Conservation (phyloP, 2,113 vertebrate species). For the Rhynchomys soricoides region DNA sequence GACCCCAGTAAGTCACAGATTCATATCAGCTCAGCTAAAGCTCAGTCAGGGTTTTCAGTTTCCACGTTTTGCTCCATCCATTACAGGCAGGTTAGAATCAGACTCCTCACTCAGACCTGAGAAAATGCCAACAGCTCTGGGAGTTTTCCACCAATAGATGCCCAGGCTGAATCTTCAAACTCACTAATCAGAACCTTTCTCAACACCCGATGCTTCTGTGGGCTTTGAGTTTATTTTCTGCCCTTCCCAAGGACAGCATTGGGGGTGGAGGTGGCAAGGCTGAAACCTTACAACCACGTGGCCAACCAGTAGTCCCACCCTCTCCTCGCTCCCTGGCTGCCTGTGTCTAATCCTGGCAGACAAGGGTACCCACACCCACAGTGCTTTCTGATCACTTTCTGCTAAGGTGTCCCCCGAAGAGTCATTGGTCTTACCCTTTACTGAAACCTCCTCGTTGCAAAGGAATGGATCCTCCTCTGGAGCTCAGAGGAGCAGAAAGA, state of each 20-base stretch:
- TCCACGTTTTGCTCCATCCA: not conserved
- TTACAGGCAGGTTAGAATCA: constrained; percentile 52
- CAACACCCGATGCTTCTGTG: constrained; percentile 74
- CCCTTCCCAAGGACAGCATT: not conserved
- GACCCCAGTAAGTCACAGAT: not conserved
- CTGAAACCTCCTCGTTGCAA: constrained; percentile 65
- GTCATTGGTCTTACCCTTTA: constrained; percentile 49
- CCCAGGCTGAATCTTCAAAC: constrained; percentile 75
- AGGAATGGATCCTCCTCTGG: constrained; percentile 70
- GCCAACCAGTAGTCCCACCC: not conserved
- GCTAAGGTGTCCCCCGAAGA: constrained; percentile 54
- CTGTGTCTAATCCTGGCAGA: not conserved
- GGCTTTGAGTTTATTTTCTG: constrained; percentile 70
- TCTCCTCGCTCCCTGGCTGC: constrained; percentile 15
- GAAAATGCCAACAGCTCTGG: constrained; percentile 75
- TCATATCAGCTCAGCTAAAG: constrained; percentile 23
- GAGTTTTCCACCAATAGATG: constrained; percentile 81
- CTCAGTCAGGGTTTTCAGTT: constrained; percentile 27
- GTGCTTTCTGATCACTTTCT: not conserved
- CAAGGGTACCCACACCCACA: not conserved
- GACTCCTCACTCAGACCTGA: constrained; percentile 74
- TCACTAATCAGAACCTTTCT: constrained; percentile 74
- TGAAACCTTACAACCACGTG: constrained; percentile 21
- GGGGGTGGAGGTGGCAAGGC: not conserved
- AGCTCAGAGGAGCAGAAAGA: constrained; percentile 27